Evolutionary conservation across 2,888 invertebrate genomes (phyloP).

Genomic region (Pardosa pseudoannulata): DNA sequence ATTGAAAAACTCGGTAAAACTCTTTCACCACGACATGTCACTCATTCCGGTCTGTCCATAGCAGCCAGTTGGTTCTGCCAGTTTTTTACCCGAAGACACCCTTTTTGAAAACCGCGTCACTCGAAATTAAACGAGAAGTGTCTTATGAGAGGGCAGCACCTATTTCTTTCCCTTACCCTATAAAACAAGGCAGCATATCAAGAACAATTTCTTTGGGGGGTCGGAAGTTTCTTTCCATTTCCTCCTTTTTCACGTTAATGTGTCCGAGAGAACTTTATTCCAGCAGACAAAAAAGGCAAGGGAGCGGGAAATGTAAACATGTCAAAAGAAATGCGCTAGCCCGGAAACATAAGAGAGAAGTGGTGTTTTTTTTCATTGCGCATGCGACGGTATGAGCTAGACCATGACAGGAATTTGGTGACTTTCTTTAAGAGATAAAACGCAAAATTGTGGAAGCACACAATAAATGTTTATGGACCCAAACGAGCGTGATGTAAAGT

Average conservation of each 20-base stretch:
- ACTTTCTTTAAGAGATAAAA: not conserved
- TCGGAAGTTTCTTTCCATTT: conserved; percentile 26
- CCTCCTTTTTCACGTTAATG: conserved; percentile 22
- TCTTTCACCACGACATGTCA: not conserved
- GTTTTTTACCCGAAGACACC: not conserved
- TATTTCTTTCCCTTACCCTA: conserved; percentile 52
- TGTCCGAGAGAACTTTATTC: conserved; percentile 12
- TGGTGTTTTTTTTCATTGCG: not conserved
- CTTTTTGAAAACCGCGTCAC: conserved; percentile 21
- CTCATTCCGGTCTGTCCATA: not conserved
- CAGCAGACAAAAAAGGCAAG: not conserved
- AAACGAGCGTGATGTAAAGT: not conserved
- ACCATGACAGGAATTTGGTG: conserved; percentile 25
- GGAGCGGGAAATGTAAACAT: conserved; percentile 27
- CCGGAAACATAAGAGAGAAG: conserved; percentile 27
- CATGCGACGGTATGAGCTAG: not conserved
- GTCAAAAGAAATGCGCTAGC: conserved; percentile 18
- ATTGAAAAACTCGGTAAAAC: not conserved
- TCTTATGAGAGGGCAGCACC: not conserved
- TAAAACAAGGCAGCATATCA: conserved; percentile 54
- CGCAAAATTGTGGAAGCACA: not conserved
- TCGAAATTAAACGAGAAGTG: conserved; percentile 4
- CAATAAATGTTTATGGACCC: conserved; percentile 34
- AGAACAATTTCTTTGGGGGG: conserved; percentile 48
- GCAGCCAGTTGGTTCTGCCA: not conserved